phyloP scores from a whole-genome alignment of 2,113 vertebrate species.

The Phoenicopterus ruber region DNA sequence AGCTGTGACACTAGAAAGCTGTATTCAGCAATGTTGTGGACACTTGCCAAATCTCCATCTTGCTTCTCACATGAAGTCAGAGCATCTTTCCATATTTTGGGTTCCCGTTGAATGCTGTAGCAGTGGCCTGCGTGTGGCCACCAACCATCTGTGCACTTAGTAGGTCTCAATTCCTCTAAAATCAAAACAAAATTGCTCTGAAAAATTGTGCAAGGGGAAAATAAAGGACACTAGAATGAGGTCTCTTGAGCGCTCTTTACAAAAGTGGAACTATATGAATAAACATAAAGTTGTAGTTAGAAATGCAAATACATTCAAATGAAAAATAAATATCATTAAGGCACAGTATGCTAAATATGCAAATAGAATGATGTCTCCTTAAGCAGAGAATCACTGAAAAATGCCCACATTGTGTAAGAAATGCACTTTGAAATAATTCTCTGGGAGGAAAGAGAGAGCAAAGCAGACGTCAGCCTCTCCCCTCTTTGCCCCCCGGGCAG shows the following conservation, averaged over 20 bases:
- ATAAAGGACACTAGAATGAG: not conserved
- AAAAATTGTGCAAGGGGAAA: not conserved
- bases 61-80: constrained; percentile 80
- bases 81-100: constrained; percentile 81
- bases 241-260: not conserved
- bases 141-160: constrained; percentile 82
- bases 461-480: not conserved
- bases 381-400: not conserved
- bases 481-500: not conserved
- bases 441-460: not conserved
- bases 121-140: constrained; percentile 83
- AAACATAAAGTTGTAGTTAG: not conserved
- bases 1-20: constrained; percentile 88
- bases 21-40: constrained; percentile 86
- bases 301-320: not conserved
- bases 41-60: constrained; percentile 84
- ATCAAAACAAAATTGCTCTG: not conserved
- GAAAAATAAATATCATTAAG: not conserved
- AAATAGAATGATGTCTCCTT: not conserved
- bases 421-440: not conserved
- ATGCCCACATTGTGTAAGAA: not conserved
- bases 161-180: constrained; percentile 44
- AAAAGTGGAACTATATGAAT: not conserved
- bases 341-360: not conserved
- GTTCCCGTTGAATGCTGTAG: constrained; percentile 79